A percentile compares a stretch with the other conserved stretches of the same genome.
These are phyloP conservation scores for Lepetodrilus schrolli DNA, from an alignment of 2,888 invertebrate genomes.

Conservation along the genomic window DNA sequence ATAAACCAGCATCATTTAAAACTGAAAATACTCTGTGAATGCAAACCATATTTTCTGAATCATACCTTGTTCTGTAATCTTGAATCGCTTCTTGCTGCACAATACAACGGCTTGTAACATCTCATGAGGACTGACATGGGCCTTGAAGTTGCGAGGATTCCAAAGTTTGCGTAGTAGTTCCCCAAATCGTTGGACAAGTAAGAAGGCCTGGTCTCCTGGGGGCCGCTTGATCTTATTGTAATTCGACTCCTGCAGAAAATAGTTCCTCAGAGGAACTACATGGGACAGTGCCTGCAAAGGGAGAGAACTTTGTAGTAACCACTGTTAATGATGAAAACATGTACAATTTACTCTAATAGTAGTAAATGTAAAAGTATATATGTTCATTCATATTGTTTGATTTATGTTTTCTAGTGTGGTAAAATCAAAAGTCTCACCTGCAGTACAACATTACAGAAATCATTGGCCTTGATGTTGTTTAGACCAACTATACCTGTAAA, in stretches of 20 bases:
- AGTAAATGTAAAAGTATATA: neutral
- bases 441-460: conserved; percentile 98
- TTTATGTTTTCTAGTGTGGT: no score
- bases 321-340: no score
- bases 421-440: no score
- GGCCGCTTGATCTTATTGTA: conserved; percentile 89
- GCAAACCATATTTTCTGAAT: no score
- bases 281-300: conserved; percentile 88
- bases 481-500: conserved; percentile 88
- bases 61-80: conserved; percentile 96
- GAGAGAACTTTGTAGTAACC: no score
- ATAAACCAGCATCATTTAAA: no score
- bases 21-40: no score
- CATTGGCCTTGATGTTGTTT: conserved; percentile 99
- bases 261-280: conserved; percentile 94
- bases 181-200: conserved; percentile 90
- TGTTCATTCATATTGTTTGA: no score
- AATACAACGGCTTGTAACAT: conserved; percentile 98
- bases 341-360: neutral
- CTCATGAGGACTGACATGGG: conserved; percentile 99
- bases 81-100: conserved; percentile 96
- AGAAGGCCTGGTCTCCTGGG: conserved; percentile 94
- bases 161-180: conserved; percentile 97
- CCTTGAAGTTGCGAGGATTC: conserved; percentile 99
- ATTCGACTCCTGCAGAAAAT: conserved; percentile 94